Evolutionary conservation across 1,140 invertebrate genomes (phyloP), one percentile per base, ranked within the genome.

Genomic region (Zaprionus tsacasi): DNA sequence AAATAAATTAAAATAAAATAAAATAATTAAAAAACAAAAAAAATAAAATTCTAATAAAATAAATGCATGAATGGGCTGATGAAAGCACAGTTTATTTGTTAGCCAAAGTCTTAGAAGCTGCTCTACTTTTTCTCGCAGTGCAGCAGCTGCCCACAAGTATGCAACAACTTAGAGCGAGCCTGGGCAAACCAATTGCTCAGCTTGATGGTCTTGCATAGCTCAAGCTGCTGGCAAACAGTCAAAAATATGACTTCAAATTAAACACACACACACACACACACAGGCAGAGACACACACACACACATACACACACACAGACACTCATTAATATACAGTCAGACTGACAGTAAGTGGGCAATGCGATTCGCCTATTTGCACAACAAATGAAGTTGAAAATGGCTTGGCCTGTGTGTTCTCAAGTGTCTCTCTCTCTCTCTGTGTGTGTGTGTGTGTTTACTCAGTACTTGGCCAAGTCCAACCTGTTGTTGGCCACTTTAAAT

Each of bases 301-400:
- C 50, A 55, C 13, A 45, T 13, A 25, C 40, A 60, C 5, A 8
- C 30, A 64, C 48, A 25, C 1, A 12, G 36, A 65, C 35, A 11
- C 33, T 57, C 55, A 35, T 36, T 57, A 35, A 35, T 35, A 35
- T 17, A n/a, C 21, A 55, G 64, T 35, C 15, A 8, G 17, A 59
- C 61, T 55, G 66, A 17, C 56, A 73, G 54, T 56, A 55, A 61
- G 40, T 27, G 73, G 64, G 74, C 59, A 68, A 75, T 83, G 63
- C 75, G 73, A 79, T 81, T 79, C 72, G 86, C 86, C 76, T 89
- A 89, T 89, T 89, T 89, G 85, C 85, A 74, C 85, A 89, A 76
- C 85, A 89, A 89, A 89, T 89, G 86, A 89, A 89, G 86, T 85
- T 81, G 81, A 90, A 89, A 89, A 89, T 89, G 72, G 73, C 69